A percentile compares a stretch with the other conserved stretches of the same genome.
phyloP scores from a whole-genome alignment of 2,113 vertebrate genomes.

The Neotragus moschatus region DNA sequence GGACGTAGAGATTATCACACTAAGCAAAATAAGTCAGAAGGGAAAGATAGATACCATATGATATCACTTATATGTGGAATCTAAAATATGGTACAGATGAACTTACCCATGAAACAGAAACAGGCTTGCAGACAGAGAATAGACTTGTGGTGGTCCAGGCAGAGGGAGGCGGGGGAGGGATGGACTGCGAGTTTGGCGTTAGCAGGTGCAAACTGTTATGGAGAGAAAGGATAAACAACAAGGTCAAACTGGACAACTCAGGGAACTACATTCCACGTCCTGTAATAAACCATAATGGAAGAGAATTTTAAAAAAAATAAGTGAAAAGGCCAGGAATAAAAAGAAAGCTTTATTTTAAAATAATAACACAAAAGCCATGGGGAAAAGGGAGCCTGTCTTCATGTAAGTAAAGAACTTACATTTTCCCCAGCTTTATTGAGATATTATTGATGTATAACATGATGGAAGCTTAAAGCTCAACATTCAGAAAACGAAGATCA shows the following conservation, averaged over 20 bases:
- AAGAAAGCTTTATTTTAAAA: background rate
- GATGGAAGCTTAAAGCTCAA: background rate
- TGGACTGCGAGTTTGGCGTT: accelerated
- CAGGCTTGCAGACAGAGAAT: background rate
- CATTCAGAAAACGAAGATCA: no score
- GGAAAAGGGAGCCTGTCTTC: background rate
- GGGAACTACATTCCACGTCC: background rate
- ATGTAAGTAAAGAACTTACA: background rate
- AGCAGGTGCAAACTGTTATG: background rate
- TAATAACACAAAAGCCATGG: background rate
- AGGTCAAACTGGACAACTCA: background rate
- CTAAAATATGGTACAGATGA: background rate
- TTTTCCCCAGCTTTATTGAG: background rate
- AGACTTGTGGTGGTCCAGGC: background rate
- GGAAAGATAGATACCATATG: background rate
- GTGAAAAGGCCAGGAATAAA: background rate
- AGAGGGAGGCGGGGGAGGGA: background rate
- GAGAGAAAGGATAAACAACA: background rate
- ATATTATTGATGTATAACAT: background rate
- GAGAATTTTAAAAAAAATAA: background rate
- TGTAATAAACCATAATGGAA: background rate
- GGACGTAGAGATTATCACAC: background rate
- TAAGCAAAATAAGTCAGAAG: background rate
- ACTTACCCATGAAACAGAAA: background rate
- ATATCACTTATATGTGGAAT: background rate